Evolutionary conservation across 2,113 vertebrate species (phyloP).

Genomic region (Podarcis cretensis): DNA sequence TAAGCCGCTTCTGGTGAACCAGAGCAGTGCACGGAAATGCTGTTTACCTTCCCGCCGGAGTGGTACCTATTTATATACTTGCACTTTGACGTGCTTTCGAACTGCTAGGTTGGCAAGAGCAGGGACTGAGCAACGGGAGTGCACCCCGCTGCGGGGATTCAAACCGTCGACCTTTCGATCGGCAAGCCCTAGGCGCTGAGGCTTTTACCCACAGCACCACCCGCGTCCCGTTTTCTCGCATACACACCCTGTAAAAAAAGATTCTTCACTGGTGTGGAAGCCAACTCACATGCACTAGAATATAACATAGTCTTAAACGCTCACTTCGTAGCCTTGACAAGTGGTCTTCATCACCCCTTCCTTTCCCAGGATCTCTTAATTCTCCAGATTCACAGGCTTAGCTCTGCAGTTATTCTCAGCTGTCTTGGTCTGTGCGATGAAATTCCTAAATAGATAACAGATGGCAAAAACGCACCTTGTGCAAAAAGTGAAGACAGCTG

Average conservation of each 20-base stretch:
- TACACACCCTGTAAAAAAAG: no score
- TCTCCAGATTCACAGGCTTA: conserved; percentile 15
- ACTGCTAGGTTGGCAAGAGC: no score
- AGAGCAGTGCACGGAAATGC: no score
- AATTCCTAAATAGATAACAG: conserved; percentile 57
- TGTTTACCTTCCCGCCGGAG: no score
- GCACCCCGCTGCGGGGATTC: no score
- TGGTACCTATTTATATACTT: no score
- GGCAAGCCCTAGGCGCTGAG: no score
- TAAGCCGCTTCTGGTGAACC: no score
- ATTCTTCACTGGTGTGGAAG: neutral
- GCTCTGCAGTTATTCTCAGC: conserved; percentile 17
- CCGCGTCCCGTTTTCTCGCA: neutral
- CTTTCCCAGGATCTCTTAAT: conserved; percentile 20
- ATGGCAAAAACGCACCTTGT: conserved; percentile 48
- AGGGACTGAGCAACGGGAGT: no score
- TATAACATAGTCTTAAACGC: neutral
- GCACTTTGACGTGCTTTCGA: no score
- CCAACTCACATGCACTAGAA: neutral
- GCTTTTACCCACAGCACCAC: no score
- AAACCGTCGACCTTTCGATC: no score
- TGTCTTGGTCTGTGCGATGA: conserved; percentile 51
- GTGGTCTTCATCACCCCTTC: neutral
- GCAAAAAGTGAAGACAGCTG: conserved; percentile 62
- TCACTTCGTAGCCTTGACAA: neutral